Evolutionary conservation across 2,113 vertebrate genomes (phyloP), one percentile per base, ranked within the genome.

Genomic region (Sinosuthora webbiana): DNA sequence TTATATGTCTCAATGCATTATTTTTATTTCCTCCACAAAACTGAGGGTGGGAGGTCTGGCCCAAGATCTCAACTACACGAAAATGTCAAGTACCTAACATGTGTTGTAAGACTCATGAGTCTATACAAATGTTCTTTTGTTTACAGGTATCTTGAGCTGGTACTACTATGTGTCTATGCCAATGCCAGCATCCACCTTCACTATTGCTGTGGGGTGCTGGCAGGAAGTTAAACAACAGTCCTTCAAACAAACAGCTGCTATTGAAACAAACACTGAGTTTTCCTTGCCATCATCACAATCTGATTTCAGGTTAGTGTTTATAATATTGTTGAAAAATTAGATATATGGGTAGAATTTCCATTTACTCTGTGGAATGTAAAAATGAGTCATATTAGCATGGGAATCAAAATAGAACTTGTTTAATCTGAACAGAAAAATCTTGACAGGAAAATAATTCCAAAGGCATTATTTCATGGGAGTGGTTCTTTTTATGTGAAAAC

Each of bases 141-240:
- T 88, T 89, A 18, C 95, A 99, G 99, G 95, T 85, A 74, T 94
- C 41, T 97, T 94, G 69, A 98, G 97, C 74, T 99, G 99, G 99
- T 97, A 98, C 96, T 99, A 99, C 97, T 99, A 99, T 28, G 99
- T 99, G 69, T 99, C 99, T 44, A 99, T 99, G 99, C 99, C 99
- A 27, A 99, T 99, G 99, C 99, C 99, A 27, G 99, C 99, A 65
- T 99, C 99, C 50, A 99, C 99, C 59, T 99, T 99, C 94, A 98
- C 99, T 53, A 98, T 99, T 96, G 99, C 99, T 60, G 98, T 99
- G 79, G 99, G 99, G 37, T 97, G 97, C 95, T 99, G 99, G 99
- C 91, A 83, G 84, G 98, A 98, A 97, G 97, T 98, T 95, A 97
- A 97, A 90, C 87, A 91, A 37, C 97, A 97, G 59, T 76, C 59